Conservation (phyloP, 2,113 vertebrate genomes). For the Etheostoma cragini region DNA sequence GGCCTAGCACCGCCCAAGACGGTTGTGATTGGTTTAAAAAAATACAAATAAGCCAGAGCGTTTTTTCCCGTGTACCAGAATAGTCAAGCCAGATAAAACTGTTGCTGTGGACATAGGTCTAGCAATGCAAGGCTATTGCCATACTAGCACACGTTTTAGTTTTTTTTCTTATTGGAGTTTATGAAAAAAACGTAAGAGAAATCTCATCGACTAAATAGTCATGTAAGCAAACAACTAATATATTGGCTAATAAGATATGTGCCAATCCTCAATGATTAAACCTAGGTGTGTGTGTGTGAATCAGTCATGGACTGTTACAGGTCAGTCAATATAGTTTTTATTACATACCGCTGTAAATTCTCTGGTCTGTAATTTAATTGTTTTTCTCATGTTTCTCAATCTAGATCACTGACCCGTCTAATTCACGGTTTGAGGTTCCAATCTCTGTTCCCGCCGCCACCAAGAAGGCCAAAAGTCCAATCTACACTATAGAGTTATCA, state of each 20-base stretch:
- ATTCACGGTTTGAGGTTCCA: constrained; percentile 86
- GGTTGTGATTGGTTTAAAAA: too few relatives aligned
- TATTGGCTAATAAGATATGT: not conserved
- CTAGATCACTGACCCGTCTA: constrained; percentile 85
- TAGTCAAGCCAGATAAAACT: too few relatives aligned
- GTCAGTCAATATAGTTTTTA: not conserved
- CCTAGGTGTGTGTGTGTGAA: not conserved
- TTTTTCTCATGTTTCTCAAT: constrained; percentile 11
- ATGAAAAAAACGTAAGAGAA: not conserved
- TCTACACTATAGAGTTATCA: constrained; percentile 84
- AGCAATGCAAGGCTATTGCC: too few relatives aligned
- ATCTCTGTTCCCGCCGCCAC: constrained; percentile 78
- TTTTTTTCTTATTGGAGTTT: too few relatives aligned
- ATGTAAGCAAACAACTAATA: not conserved
- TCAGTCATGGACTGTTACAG: not conserved
- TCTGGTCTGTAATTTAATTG: not conserved
- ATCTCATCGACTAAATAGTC: not conserved
- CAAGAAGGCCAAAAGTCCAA: constrained; percentile 79
- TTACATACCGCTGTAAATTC: not conserved
- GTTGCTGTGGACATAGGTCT: too few relatives aligned
- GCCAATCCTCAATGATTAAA: not conserved
- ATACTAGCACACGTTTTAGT: too few relatives aligned
- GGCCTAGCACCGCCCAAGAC: too few relatives aligned
- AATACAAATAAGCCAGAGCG: too few relatives aligned
- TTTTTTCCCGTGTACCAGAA: too few relatives aligned